Conservation (phyloP, 1,140 invertebrate genomes). For the Drosophila aff. region DNA sequence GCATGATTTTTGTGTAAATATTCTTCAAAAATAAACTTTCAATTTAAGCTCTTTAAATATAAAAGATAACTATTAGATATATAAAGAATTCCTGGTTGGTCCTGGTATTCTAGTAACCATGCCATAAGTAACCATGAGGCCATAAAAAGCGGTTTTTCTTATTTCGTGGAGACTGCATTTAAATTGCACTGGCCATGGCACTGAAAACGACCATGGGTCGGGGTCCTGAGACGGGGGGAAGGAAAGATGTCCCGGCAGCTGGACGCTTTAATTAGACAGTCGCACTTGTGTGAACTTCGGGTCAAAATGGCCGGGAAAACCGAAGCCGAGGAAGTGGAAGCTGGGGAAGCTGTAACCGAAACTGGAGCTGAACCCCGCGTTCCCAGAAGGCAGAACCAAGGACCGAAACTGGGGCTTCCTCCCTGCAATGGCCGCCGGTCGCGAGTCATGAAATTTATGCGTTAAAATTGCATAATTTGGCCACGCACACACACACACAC, state of each 20-base stretch:
- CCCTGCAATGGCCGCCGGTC: slow-evolving; percentile 45
- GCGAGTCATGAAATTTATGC: slow-evolving; percentile 76
- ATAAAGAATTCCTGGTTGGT: not conserved
- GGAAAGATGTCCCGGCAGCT: slow-evolving; percentile 63
- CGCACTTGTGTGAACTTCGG: slow-evolving; percentile 50
- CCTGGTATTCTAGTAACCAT: not conserved
- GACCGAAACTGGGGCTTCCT: slow-evolving; percentile 33
- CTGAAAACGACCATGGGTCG: not conserved
- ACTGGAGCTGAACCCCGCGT: slow-evolving; percentile 13
- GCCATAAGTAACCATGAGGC: not conserved
- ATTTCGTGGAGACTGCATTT: slow-evolving; percentile 22
- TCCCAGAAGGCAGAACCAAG: not conserved
- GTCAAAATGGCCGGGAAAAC: slow-evolving; percentile 7
- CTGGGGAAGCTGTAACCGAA: slow-evolving; percentile 8
- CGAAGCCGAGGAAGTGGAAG: slow-evolving; percentile 12
- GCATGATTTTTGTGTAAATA: too few relatives aligned
- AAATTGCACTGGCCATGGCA: slow-evolving; percentile 38
- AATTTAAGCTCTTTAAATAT: not conserved
- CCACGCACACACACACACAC: slow-evolving; percentile 13
- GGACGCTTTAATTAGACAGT: slow-evolving; percentile 80
- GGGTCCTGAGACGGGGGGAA: slow-evolving; percentile 5
- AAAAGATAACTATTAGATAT: not conserved
- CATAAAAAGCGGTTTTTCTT: slow-evolving; percentile 18
- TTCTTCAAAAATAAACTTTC: not conserved
- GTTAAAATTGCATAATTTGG: slow-evolving; percentile 81